Conservation (phyloP, 2,888 invertebrate genomes). For the Rhamnusium bicolor region DNA sequence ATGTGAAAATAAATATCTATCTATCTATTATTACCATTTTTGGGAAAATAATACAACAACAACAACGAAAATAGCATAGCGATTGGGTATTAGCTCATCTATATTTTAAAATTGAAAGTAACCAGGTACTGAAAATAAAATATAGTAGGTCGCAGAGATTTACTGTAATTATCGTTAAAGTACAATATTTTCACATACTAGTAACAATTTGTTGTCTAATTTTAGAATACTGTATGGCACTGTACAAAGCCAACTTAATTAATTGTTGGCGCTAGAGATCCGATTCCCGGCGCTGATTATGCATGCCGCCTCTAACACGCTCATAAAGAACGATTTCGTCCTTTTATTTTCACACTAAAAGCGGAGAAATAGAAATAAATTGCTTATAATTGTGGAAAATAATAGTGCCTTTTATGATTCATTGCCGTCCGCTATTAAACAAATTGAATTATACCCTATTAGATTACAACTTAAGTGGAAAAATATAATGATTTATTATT, state of each 20-base stretch:
- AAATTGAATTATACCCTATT: neutral
- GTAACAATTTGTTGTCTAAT: neutral
- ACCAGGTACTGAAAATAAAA: too few species aligned
- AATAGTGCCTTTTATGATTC: neutral
- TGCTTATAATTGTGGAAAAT: neutral
- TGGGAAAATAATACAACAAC: too few species aligned
- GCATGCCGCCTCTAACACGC: conserved; percentile 49
- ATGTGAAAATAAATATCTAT: too few species aligned
- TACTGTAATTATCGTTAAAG: too few species aligned
- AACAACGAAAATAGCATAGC: too few species aligned
- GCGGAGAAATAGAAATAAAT: conserved; percentile 12
- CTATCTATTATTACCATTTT: too few species aligned
- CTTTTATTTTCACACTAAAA: conserved; percentile 40
- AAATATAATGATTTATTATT: neutral
- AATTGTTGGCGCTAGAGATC: conserved; percentile 46
- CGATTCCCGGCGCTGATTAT: conserved; percentile 46
- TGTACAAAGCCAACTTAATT: conserved; percentile 49
- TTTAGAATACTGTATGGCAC: conserved; percentile 1
- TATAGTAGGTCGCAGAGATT: too few species aligned
- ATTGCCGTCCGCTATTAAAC: neutral
- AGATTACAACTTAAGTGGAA: neutral
- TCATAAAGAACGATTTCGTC: conserved; percentile 48
- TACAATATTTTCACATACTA: neutral
- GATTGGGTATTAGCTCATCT: too few species aligned
- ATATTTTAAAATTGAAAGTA: too few species aligned